phyloP scores from a whole-genome alignment of 2,888 invertebrate genomes.

The Drosophila heteroneura region DNA sequence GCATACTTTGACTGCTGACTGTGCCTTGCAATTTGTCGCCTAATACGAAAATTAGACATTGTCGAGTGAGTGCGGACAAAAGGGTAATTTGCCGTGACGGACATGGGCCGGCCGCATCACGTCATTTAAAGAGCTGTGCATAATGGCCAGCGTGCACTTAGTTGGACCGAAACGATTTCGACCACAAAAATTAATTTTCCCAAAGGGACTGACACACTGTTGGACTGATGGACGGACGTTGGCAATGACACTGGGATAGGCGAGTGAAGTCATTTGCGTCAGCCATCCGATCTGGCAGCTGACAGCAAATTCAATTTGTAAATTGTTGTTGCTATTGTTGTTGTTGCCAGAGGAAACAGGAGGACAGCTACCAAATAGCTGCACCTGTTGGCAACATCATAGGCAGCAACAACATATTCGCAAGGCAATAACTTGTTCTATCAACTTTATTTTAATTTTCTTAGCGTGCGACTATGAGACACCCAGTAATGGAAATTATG shows the following conservation, averaged over 20 bases:
- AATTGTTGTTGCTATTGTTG: constrained; percentile 49
- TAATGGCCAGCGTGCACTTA: constrained; percentile 57
- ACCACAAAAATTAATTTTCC: constrained; percentile 70
- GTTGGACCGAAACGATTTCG: constrained; percentile 49
- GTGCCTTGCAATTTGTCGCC: constrained; percentile 40
- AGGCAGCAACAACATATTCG: constrained; percentile 18
- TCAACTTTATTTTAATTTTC: constrained; percentile 10
- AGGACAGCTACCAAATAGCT: constrained; percentile 58
- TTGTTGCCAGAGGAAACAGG: constrained; percentile 5
- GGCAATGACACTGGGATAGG: constrained; percentile 39
- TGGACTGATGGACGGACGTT: constrained; percentile 22
- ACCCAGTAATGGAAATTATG: not conserved
- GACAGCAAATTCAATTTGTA: constrained; percentile 77
- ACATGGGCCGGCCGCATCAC: constrained; percentile 34
- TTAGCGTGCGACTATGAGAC: too few relatives aligned
- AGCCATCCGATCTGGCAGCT: constrained; percentile 76
- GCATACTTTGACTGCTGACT: constrained; percentile 20
- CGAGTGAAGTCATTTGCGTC: constrained; percentile 72
- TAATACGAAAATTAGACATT: constrained; percentile 62
- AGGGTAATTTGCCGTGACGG: constrained; percentile 48
- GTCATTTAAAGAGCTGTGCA: constrained; percentile 51
- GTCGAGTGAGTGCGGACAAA: constrained; percentile 38
- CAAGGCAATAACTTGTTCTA: constrained; percentile 19
- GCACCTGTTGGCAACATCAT: constrained; percentile 72
- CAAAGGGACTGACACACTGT: constrained; percentile 29